Percentiles rank a stretch among this genome's conserved stretches.
These are phyloP conservation scores for Panthera leo DNA, from an alignment of 2,113 vertebrate species.

Conservation along the genomic window DNA sequence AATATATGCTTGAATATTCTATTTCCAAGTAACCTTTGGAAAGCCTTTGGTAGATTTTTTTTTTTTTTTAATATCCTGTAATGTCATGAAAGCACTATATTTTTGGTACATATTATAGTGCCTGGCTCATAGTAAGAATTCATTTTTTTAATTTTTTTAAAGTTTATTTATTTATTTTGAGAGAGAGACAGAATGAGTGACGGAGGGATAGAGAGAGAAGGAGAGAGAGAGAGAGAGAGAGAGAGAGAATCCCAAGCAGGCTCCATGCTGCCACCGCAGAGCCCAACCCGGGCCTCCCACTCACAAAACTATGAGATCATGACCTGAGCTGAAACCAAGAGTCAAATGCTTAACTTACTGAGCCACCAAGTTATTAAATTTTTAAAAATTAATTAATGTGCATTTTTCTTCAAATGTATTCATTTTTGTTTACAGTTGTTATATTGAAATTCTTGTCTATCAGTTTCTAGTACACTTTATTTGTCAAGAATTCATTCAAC, in stretches of 20 bases:
- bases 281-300: too few relatives aligned
- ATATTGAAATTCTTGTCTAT: neutral
- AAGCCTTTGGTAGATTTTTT: neutral
- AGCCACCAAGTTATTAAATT: too few relatives aligned
- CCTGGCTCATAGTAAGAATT: neutral
- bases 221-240: too few relatives aligned
- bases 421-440: neutral
- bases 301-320: too few relatives aligned
- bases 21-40: neutral
- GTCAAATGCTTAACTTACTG: too few relatives aligned
- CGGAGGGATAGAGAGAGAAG: too few relatives aligned
- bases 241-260: too few relatives aligned
- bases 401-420: neutral
- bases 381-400: neutral
- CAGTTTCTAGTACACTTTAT: neutral
- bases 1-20: neutral
- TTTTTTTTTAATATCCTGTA: neutral
- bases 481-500: neutral
- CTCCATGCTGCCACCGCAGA: too few relatives aligned
- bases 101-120: neutral
- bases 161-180: too few relatives aligned
- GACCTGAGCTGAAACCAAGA: too few relatives aligned
- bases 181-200: too few relatives aligned
- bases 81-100: neutral
- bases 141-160: neutral